A percentile compares a stretch with the other conserved stretches of the same genome.
phyloP scores from a whole-genome alignment of 92 coral and sea anemone species.

The Actinernus sp. region DNA sequence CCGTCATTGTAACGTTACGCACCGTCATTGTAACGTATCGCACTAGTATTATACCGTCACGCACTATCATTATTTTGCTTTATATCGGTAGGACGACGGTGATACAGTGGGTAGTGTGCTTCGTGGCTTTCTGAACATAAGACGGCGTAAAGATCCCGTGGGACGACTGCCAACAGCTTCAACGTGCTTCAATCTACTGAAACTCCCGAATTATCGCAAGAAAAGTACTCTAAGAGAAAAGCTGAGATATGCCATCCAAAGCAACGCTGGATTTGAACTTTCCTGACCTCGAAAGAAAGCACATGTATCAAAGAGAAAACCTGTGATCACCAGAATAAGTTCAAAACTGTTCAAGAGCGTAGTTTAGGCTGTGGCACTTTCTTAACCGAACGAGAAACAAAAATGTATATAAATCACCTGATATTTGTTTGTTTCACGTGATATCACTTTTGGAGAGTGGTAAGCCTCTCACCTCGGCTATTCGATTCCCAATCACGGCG shows the following conservation, averaged over 20 bases:
- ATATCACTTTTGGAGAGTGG: no score
- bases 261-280: slow-evolving; percentile 96
- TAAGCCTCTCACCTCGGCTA: no score
- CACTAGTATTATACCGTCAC: not conserved
- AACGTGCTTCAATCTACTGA: slow-evolving; percentile 94
- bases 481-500: no score
- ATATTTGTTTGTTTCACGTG: no score
- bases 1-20: no score
- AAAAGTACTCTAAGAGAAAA: slow-evolving; percentile 91
- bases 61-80: not conserved
- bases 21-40: no score
- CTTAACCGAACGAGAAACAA: no score
- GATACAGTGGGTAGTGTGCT: slow-evolving; percentile 96
- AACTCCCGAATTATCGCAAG: slow-evolving; percentile 92
- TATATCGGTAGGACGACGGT: slow-evolving; percentile 85
- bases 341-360: no score
- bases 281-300: slow-evolving; percentile 48
- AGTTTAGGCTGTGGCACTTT: no score
- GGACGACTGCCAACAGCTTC: slow-evolving; percentile 95
- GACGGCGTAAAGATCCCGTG: slow-evolving; percentile 85
- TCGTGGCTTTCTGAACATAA: slow-evolving; percentile 95
- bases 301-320: no score
- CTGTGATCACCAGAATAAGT: no score
- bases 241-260: slow-evolving; percentile 87
- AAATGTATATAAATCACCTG: no score